phyloP scores from a whole-genome alignment of 1,140 invertebrate species.

The Drepana arcuata region DNA sequence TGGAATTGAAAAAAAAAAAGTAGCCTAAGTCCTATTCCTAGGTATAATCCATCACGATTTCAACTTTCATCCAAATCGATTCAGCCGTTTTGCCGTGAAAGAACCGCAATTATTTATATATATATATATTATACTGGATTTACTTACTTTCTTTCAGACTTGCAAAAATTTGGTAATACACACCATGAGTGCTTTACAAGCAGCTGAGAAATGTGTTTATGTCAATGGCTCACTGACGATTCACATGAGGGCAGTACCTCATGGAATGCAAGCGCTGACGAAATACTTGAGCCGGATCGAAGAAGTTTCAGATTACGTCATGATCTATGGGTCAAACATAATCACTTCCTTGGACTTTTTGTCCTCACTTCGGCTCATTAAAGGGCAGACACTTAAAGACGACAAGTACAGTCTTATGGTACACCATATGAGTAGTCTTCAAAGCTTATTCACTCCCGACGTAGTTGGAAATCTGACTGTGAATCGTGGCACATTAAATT shows the following conservation, averaged over 20 bases:
- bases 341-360: constrained; percentile 87
- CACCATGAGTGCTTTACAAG: constrained; percentile 30
- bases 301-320: constrained; percentile 82
- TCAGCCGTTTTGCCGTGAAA: no score
- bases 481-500: constrained; percentile 75
- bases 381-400: constrained; percentile 41
- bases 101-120: no score
- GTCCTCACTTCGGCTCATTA: constrained; percentile 71
- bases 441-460: constrained; percentile 74
- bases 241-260: constrained; percentile 29
- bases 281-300: constrained; percentile 80
- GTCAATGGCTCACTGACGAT: constrained; percentile 65
- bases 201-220: constrained; percentile 40
- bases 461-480: constrained; percentile 71
- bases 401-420: constrained; percentile 81
- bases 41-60: no score
- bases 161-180: constrained; percentile 30
- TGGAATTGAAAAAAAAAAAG: no score
- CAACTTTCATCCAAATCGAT: no score
- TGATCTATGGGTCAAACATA: constrained; percentile 80
- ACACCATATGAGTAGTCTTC: constrained; percentile 80
- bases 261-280: constrained; percentile 80
- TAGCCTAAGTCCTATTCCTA: no score
- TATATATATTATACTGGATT: no score
- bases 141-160: constrained; percentile 33